Evolutionary conservation across 23 tunicate species (phyloP), one percentile per base, ranked within the genome.

Genomic region (Halocynthia roretzi): DNA sequence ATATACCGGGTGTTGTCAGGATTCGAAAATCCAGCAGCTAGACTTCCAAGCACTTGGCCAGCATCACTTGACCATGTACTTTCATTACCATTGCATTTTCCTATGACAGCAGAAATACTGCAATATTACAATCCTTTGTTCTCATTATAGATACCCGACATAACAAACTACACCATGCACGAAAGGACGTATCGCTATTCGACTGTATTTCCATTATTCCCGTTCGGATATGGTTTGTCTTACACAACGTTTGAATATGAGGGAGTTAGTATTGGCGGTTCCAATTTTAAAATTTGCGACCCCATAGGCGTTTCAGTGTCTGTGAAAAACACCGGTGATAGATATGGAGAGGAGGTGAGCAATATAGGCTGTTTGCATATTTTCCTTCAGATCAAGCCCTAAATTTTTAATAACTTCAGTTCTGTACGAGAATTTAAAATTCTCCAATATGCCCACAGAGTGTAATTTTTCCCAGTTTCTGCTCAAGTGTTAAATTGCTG

Each of bases 211-310:
- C 91, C 89, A 0, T 56, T 91, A 17, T 85, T 77, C 55, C 90
- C 97, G 23, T 91, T 91, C 71, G 97, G 97, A 19, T 91, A 81
- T 56, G 97, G 97, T 6, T 55, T 91, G 69, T 81, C 91, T 51
- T 91, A 85, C 81, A 82, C 91, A n/a, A 72, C 71, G 52, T 91
- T 91, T 77, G 7, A 7, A 50, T 91, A 85, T 72, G 52, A 48
- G 9, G 61, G 67, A 54, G 53, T 68, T 19, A 10, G 0, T 74
- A 49, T 74, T 55, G 78, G 56, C 12, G 78, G 78, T 53, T 50
- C 62, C 23, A 10, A 10, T 17, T 74, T 53, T 6, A 31, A 50
- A 9, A 56, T 22, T 12, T 86, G 92, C 56, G 70, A 75, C 10
- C 61, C 52, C 5, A 44, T 75, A 50, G 85, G 22, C 8, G 71